These are phyloP conservation scores for Heliocidaris erythrogramma DNA, from an alignment of 35 echinoderm and acorn worm species.

Conservation along the genomic window DNA sequence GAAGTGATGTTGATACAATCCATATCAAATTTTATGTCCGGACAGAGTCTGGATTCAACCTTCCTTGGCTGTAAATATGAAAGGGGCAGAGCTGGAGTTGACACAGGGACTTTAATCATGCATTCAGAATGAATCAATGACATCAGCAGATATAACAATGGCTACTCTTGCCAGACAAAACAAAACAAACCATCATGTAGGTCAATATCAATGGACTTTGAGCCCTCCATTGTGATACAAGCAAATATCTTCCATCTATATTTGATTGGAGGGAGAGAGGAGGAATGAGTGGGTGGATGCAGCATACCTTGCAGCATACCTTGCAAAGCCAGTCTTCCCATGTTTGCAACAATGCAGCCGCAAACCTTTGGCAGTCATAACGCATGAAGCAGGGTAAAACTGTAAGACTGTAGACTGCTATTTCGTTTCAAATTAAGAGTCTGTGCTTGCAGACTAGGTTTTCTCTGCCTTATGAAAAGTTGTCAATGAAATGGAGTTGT, in stretches of 20 bases:
- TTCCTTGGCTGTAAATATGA: background rate
- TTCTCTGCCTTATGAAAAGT: too few relatives aligned
- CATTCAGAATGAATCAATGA: constrained; percentile 3
- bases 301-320: background rate
- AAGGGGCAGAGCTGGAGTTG: background rate
- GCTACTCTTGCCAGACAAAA: background rate
- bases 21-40: too few relatives aligned
- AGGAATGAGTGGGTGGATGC: background rate
- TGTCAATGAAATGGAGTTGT: too few relatives aligned
- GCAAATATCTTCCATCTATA: background rate
- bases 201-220: constrained; percentile 17
- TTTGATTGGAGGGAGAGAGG: background rate
- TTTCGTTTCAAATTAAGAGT: too few relatives aligned
- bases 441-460: too few relatives aligned
- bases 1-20: too few relatives aligned
- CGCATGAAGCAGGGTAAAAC: too few relatives aligned
- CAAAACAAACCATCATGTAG: background rate
- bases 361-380: too few relatives aligned
- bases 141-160: background rate
- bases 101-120: background rate
- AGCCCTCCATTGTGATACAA: background rate
- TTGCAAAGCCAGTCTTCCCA: background rate
- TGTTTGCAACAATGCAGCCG: background rate
- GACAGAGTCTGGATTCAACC: background rate
- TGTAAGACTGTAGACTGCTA: too few relatives aligned